Evolutionary conservation across 2,888 invertebrate species (phyloP), one percentile per base, ranked within the genome.

Genomic region (Orthosia cruda): DNA sequence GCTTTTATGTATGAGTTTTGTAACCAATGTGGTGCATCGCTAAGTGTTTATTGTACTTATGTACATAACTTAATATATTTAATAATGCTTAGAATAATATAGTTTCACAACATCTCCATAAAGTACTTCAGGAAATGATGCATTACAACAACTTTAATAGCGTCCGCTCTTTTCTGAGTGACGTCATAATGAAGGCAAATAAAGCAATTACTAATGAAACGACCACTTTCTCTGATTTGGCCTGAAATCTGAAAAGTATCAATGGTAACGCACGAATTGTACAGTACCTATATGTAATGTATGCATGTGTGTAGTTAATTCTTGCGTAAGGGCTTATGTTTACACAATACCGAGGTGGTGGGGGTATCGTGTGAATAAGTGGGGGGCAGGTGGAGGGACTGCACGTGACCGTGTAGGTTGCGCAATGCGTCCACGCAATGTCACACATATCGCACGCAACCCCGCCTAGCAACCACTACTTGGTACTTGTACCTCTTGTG

Each of bases 341-440:
- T 86, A 83, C 84, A 79, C 62, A 67, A 74, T 73, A 59, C 50
- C 23, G 66, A 45, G 26, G 47, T 64, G 65, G 65, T 50, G 62
- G 68, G 70, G 66, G 70, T 23, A 69, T 20, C 26, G 76, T 50
- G 49, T 65, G 77, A 76, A 62, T 47, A 67, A 70, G 80, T 72
- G 65, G 67, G 58, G 52, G 68, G 52, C 67, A 76, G 70, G 61
- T 64, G 61, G 69, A 40, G 69, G 11, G n/a, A 32, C 23, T 75
- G 86, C 94, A 94, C 93, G 94, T 93, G 94, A 93, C 89, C 84
- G 81, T 81, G 81, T 71, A 76, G 71, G 84, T 93, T 93, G 90
- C 91, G 92, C 89, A 93, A 94, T 91, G 89, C 91, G 91, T 85
- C 87, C 88, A 92, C 91, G 91, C 93, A 93, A 93, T 92, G 92